Evolutionary conservation across 2,113 vertebrate species (phyloP), one percentile per base, ranked within the genome.

Genomic region (Osmerus mordax): DNA sequence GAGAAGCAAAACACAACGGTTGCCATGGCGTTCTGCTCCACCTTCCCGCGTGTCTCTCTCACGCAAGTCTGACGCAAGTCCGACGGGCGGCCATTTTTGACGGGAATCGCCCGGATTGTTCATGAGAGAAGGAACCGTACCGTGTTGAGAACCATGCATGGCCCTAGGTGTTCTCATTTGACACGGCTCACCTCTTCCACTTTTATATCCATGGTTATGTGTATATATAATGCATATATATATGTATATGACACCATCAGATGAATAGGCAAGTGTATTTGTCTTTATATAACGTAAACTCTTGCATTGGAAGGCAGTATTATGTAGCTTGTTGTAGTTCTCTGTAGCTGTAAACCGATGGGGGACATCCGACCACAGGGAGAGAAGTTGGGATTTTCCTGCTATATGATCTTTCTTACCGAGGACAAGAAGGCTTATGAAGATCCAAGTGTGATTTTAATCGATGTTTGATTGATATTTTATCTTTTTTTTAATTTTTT

Each of bases 291-390:
- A 72, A 28, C 71, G 75, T 67, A 54, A 81, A 83, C 81, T 78
- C 79, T 77, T 75, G 82, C 83, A 84, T 78, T 78, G 76, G 61
- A 81, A 77, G 82, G 87, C 88, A 91, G 91, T 91, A 89, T 92
- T 90, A 92, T 91, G 90, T 92, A 91, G 89, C 89, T 61, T 81
- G 83, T 78, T 74, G 59, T 80, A 84, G 82, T 72, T 79, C 83
- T 70, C 74, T 73, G 52, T 76, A 32, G 68, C 65, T 70, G 80
- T 74, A 16, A 74, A 64, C 72, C 61, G 74, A 61, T 55, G 74
- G 13, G n/a, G 15, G 60, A 69, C 32, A 2, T 60, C 62, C 67
- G 72, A 73, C 70, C 64, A 72, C 75, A 75, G 71, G 63, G 47
- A 41, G 52, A 74, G 67, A 61, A 74, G 60, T 68, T 69, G 78